Evolutionary conservation across 1,140 invertebrate species (phyloP), one percentile per base, ranked within the genome.

Genomic region (Drosophila tsacasi): DNA sequence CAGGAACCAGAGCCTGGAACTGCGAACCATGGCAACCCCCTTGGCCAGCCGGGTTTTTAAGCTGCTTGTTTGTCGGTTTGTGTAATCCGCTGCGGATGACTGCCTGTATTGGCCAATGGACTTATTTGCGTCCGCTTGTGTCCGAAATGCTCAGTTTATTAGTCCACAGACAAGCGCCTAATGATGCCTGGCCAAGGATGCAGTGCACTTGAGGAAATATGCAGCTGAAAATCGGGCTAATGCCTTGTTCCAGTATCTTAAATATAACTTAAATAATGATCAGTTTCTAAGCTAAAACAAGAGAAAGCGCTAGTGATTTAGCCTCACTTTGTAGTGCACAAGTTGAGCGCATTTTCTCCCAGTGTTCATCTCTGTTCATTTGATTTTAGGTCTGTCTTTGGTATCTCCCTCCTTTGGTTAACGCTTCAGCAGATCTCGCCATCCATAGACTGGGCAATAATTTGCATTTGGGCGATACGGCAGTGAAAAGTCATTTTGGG

Each of bases 51-150:
- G 66, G 81, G 69, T 63, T 90, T 87, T 89, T 89, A 89, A 89
- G 84, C 84, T 81, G 82, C 84, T 89, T 90, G 84, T 89, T 89
- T 90, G 78, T 89, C 72, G 84, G 84, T 90, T 90, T 90, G 80
- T 81, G 66, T 89, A 89, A 89, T 89, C 85, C 78, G 58, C 73
- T 72, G 60, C 68, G 65, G 57, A 60, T 69, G 76, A 83, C 81
- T 83, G 69, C 52, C 62, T 66, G 64, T 68, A 66, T 69, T 80
- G 54, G 60, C 74, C 42, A 76, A 76, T 52, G 32, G 55, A 47
- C 47, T 60, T 76, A 42, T 42, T 52, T 50, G 21, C 35, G 42
- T 66, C 27, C 37, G 69, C 55, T 55, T 50, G 79, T 39, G 58
- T 44, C 55, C 42, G 55, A 47, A 66, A 58, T 57, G 57, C 72